Evolutionary conservation across 2,888 invertebrate genomes (phyloP).

Genomic region (Lypha dubia): DNA sequence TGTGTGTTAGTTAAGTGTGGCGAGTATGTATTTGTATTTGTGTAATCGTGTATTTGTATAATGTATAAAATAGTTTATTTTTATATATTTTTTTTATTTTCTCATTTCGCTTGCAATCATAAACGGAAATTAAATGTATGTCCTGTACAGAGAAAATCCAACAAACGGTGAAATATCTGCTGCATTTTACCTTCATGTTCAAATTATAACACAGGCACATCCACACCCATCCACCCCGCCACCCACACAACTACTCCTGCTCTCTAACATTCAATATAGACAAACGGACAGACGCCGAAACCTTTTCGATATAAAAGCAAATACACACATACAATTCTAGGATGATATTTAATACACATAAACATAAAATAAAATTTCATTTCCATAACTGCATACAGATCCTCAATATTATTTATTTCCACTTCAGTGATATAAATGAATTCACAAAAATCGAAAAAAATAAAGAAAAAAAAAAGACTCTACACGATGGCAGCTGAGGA

Average conservation of each 20-base stretch:
- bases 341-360: slow-evolving; percentile 59
- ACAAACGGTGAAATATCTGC: slow-evolving; percentile 62
- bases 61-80: background rate
- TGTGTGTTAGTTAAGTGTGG: background rate
- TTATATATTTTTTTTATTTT: slow-evolving; percentile 22
- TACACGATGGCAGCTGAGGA: slow-evolving; percentile 27
- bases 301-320: slow-evolving; percentile 4
- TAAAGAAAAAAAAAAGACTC: too few relatives aligned
- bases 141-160: slow-evolving; percentile 68
- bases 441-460: slow-evolving; percentile 56
- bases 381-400: slow-evolving; percentile 71
- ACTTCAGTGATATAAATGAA: slow-evolving; percentile 66
- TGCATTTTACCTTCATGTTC: slow-evolving; percentile 31
- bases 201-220: slow-evolving; percentile 8
- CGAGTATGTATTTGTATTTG: background rate
- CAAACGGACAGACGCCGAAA: slow-evolving; percentile 8
- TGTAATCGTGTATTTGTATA: slow-evolving; percentile 1
- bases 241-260: background rate
- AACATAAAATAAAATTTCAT: slow-evolving; percentile 69
- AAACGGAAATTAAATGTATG: slow-evolving; percentile 73
- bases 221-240: too few relatives aligned
- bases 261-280: background rate
- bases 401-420: slow-evolving; percentile 71
- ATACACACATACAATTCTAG: slow-evolving; percentile 13
- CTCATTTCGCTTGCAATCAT: slow-evolving; percentile 54